These are phyloP conservation scores for Erpobdella octoculata DNA, from an alignment of 2,888 invertebrate genomes.

Conservation along the genomic window DNA sequence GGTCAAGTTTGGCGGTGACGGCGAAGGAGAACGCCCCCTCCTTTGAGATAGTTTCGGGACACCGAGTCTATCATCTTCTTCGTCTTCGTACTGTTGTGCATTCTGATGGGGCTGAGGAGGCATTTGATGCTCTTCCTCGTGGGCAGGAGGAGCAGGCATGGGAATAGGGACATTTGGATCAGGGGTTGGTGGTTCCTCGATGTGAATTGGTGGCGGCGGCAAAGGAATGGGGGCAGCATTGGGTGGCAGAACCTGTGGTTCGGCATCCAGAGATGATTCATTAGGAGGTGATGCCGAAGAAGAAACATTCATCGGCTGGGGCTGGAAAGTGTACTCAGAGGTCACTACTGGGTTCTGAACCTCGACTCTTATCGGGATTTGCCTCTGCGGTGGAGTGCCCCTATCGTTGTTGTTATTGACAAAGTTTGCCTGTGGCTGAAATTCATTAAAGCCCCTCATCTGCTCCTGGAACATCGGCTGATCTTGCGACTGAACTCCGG, in stretches of 20 bases:
- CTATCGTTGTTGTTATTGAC: neutral
- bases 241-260: slow-evolving; percentile 13
- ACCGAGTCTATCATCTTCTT: slow-evolving; percentile 19
- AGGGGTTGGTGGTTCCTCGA: slow-evolving; percentile 9
- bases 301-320: neutral
- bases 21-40: slow-evolving; percentile 30
- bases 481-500: too few relatives aligned
- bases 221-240: slow-evolving; percentile 20
- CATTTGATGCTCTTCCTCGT: neutral
- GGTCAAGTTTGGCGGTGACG: slow-evolving; percentile 26
- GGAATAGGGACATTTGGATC: slow-evolving; percentile 18
- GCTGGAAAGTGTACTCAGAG: slow-evolving; percentile 3
- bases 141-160: slow-evolving; percentile 12
- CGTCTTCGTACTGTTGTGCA: neutral
- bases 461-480: neutral
- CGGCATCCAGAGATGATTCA: neutral
- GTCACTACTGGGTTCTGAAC: neutral
- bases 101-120: neutral
- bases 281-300: neutral
- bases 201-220: slow-evolving; percentile 21
- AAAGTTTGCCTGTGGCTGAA: neutral
- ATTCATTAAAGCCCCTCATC: neutral
- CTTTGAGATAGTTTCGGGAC: neutral
- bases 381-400: neutral
- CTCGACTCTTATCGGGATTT: neutral